phyloP scores from a whole-genome alignment of 2,888 invertebrate genomes.

The Stenotaenia linearis region DNA sequence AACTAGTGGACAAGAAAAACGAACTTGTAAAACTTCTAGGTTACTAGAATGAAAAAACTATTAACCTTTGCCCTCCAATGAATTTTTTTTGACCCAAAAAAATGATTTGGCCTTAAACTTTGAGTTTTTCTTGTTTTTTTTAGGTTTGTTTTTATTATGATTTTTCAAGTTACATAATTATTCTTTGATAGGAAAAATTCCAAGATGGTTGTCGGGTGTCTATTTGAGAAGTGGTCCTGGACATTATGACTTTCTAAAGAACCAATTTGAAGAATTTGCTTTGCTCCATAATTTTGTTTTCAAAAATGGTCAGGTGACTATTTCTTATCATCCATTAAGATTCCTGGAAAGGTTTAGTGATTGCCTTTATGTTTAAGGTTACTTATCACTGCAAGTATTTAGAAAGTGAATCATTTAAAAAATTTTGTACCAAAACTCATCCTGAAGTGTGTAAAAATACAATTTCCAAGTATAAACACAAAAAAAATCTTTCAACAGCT shows the following conservation, averaged over 20 bases:
- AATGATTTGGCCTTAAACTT: no score
- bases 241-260: conserved; percentile 42
- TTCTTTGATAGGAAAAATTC: conserved; percentile 38
- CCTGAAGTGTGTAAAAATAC: conserved; percentile 49
- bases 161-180: neutral
- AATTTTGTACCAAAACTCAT: conserved; percentile 44
- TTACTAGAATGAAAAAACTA: neutral
- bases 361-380: conserved; percentile 33
- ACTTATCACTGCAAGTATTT: conserved; percentile 40
- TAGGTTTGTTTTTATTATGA: neutral
- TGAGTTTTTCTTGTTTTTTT: neutral
- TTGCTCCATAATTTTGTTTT: conserved; percentile 44
- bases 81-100: neutral
- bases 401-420: conserved; percentile 43
- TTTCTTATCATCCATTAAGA: no score
- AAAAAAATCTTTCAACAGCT: neutral
- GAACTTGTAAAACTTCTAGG: neutral
- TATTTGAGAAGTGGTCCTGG: conserved; percentile 47
- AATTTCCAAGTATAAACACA: conserved; percentile 42
- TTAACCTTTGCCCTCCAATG: neutral
- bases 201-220: conserved; percentile 43
- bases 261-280: conserved; percentile 46
- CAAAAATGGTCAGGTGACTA: conserved; percentile 42
- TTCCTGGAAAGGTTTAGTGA: no score
- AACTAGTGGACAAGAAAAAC: neutral